Evolutionary conservation across 2,888 invertebrate genomes (phyloP).

Genomic region (Augochlorella aurata): DNA sequence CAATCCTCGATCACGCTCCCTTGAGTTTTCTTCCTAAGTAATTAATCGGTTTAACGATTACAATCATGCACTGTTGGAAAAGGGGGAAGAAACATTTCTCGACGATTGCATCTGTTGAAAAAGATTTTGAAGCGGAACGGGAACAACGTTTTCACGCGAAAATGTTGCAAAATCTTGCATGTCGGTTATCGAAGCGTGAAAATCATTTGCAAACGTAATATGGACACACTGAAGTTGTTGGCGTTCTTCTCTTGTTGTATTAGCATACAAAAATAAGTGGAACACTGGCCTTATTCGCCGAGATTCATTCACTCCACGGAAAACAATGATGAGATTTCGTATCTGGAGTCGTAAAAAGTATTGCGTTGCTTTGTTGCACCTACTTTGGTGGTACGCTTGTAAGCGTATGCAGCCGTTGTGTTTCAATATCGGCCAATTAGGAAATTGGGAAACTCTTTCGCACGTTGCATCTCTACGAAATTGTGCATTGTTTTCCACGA

Average conservation of each 20-base stretch:
- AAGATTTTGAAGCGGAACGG: background rate
- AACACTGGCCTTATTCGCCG: slow-evolving; percentile 43
- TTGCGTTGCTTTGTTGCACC: slow-evolving; percentile 20
- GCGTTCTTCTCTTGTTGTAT: slow-evolving; percentile 38
- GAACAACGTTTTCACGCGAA: slow-evolving; percentile 5
- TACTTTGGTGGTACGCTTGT: background rate
- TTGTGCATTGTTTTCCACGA: slow-evolving; percentile 17
- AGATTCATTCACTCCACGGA: slow-evolving; percentile 37
- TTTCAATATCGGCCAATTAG: slow-evolving; percentile 56
- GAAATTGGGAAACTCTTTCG: slow-evolving; percentile 49
- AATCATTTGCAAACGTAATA: slow-evolving; percentile 43
- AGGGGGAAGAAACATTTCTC: background rate
- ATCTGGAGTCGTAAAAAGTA: slow-evolving; percentile 32
- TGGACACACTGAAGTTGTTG: slow-evolving; percentile 25
- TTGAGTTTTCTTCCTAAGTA: no score
- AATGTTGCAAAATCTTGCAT: slow-evolving; percentile 47
- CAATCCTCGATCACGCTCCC: no score
- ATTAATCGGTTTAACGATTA: background rate
- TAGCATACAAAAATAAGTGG: slow-evolving; percentile 63
- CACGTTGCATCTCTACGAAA: slow-evolving; percentile 23
- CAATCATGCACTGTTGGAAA: no score
- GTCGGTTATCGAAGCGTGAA: slow-evolving; percentile 58
- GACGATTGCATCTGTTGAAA: background rate
- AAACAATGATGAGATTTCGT: slow-evolving; percentile 61
- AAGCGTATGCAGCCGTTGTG: background rate